A percentile compares a stretch with the other conserved stretches of the same genome.
These are phyloP conservation scores for Bombus pascuorum DNA, from an alignment of 1,140 invertebrate species.

Conservation along the genomic window DNA sequence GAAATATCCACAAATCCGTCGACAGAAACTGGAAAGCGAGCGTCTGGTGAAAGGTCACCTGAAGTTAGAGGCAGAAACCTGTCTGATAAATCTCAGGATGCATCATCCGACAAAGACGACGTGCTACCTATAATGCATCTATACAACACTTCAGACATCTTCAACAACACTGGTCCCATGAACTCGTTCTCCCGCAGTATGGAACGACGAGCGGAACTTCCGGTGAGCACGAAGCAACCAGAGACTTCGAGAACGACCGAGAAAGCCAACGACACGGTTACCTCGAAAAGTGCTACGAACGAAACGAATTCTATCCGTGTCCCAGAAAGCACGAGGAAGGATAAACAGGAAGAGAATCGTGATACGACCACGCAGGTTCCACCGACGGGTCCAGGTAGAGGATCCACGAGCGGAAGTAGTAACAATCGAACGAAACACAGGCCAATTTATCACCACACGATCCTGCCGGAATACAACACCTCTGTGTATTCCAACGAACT, in stretches of 20 bases:
- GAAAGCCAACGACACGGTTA: conserved; percentile 30
- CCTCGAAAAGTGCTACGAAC: not conserved
- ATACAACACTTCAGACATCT: conserved; percentile 79
- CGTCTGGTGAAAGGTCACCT: conserved; percentile 68
- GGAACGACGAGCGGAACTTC: conserved; percentile 46
- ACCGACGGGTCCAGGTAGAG: conserved; percentile 38
- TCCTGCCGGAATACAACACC: conserved; percentile 66
- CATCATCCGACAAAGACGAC: conserved; percentile 72
- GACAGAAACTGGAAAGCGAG: conserved; percentile 10
- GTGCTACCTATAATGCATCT: conserved; percentile 80
- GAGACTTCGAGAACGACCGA: conserved; percentile 46
- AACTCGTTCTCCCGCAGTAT: conserved; percentile 42
- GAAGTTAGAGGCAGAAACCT: conserved; percentile 77
- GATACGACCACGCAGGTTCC: conserved; percentile 29
- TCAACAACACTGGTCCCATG: conserved; percentile 71
- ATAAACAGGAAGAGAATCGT: conserved; percentile 62
- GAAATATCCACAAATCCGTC: conserved; percentile 11
- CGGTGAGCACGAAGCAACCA: conserved; percentile 6
- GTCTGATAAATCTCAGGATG: conserved; percentile 72
- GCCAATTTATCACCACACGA: conserved; percentile 61
- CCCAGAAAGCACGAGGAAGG: conserved; percentile 17
- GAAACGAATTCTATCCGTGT: conserved; percentile 17
- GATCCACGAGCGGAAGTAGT: conserved; percentile 8
- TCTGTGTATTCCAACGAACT: conserved; percentile 68
- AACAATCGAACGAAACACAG: conserved; percentile 67